Percentiles rank a stretch among this genome's conserved stretches.
Conservation (phyloP, 2,113 vertebrate species). For the Alectura lathami region DNA sequence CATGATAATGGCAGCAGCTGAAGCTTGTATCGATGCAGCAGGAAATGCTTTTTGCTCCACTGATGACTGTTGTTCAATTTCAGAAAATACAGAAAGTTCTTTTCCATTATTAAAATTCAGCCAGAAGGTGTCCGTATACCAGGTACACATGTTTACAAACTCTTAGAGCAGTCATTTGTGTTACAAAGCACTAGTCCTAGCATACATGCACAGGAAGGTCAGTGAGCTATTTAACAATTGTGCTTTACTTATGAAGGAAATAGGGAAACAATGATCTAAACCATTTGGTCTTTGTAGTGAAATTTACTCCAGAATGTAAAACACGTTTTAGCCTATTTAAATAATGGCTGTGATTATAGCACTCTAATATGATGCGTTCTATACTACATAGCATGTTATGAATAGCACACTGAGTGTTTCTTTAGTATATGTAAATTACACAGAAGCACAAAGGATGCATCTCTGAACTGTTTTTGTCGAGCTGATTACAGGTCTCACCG, state of each 20-base stretch:
- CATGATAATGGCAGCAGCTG: slow-evolving; percentile 41
- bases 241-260: slow-evolving; percentile 37
- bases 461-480: slow-evolving; percentile 55
- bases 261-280: slow-evolving; percentile 39
- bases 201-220: slow-evolving; percentile 22
- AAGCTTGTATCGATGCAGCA: slow-evolving; percentile 7
- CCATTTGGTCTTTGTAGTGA: slow-evolving; percentile 37
- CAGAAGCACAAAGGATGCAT: slow-evolving; percentile 51
- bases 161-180: not conserved
- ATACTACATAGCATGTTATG: slow-evolving; percentile 26
- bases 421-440: slow-evolving; percentile 48
- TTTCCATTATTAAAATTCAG: not conserved
- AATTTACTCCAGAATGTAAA: slow-evolving; percentile 52
- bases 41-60: slow-evolving; percentile 16
- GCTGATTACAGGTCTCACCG: slow-evolving; percentile 51
- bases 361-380: not conserved
- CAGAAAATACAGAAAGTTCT: slow-evolving; percentile 1
- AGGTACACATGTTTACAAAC: not conserved
- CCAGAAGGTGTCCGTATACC: not conserved
- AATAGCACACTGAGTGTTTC: slow-evolving; percentile 13
- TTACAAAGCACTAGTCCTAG: not conserved
- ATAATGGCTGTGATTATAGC: slow-evolving; percentile 47
- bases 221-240: slow-evolving; percentile 35
- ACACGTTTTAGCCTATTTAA: slow-evolving; percentile 12
- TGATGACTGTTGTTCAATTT: not conserved